Conservation (phyloP, 1,140 invertebrate species). For the Brachionus calyciflorus region DNA sequence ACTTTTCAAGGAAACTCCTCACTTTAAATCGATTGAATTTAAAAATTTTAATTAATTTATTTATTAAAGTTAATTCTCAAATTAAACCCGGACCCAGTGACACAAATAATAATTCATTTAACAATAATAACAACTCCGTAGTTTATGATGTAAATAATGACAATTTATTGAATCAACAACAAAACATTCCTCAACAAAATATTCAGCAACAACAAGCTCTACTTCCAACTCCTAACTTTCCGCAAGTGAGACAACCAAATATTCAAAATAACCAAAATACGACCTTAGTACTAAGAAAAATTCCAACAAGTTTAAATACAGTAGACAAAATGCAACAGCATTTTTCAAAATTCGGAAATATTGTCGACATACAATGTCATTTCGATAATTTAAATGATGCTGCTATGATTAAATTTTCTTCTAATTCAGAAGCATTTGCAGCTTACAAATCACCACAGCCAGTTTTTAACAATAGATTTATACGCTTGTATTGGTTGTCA, state of each 20-base stretch:
- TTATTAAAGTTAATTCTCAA: background rate
- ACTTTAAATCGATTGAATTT: background rate
- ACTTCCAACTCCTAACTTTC: background rate
- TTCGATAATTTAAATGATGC: slow-evolving; percentile 27
- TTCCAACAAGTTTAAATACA: slow-evolving; percentile 5
- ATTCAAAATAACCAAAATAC: slow-evolving; percentile 1
- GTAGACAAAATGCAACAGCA: slow-evolving; percentile 25
- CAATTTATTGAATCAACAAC: background rate
- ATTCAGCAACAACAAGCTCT: background rate
- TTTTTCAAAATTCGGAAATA: slow-evolving; percentile 44
- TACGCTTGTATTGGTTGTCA: slow-evolving; percentile 19
- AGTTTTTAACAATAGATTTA: slow-evolving; percentile 41
- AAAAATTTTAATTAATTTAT: background rate
- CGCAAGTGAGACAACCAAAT: background rate
- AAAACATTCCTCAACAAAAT: background rate
- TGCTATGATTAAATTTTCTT: slow-evolving; percentile 18
- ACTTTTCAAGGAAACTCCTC: background rate
- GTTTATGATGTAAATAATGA: slow-evolving; percentile 29
- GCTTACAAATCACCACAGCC: slow-evolving; percentile 41
- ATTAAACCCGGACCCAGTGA: background rate
- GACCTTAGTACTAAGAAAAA: slow-evolving; percentile 30
- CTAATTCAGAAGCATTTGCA: slow-evolving; percentile 33
- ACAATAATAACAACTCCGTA: slow-evolving; percentile 21
- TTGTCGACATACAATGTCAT: slow-evolving; percentile 30
- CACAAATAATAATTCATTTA: slow-evolving; percentile 8